phyloP scores from a whole-genome alignment of 2,888 invertebrate species.

The Cheilosia grossa region DNA sequence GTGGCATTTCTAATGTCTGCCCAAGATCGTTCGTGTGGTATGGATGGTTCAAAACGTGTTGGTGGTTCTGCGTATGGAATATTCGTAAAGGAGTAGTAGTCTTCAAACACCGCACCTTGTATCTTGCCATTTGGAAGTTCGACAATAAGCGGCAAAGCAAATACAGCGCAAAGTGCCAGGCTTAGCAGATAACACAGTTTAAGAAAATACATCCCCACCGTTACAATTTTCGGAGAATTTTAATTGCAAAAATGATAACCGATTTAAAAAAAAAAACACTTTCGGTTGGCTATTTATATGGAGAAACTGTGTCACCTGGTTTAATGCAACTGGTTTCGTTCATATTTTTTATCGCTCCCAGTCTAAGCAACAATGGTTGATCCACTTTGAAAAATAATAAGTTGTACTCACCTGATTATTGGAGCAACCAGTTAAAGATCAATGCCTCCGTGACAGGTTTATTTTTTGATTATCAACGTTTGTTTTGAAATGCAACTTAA shows the following conservation, averaged over 20 bases:
- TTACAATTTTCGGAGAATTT: neutral
- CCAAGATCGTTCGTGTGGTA: conserved; percentile 20
- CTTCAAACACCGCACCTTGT: conserved; percentile 3
- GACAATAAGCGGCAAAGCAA: neutral
- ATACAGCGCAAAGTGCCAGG: neutral
- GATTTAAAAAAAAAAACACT: too few relatives aligned
- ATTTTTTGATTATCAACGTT: neutral
- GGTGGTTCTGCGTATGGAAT: conserved; percentile 28
- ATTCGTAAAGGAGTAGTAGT: conserved; percentile 22
- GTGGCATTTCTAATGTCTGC: conserved; percentile 14
- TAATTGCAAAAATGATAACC: neutral
- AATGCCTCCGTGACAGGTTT: neutral
- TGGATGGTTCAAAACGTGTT: conserved; percentile 27
- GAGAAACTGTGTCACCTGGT: neutral
- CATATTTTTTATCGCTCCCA: neutral
- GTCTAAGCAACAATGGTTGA: neutral
- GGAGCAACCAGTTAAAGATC: neutral
- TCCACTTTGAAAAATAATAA: neutral
- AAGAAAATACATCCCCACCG: neutral
- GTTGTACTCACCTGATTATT: neutral
- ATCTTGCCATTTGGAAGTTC: conserved; percentile 20
- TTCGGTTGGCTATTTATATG: too few relatives aligned
- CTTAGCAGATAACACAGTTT: neutral
- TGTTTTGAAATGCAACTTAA: too few relatives aligned
- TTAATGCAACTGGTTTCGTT: neutral